Base-by-base conservation (phyloP, 2,888 invertebrate genomes). In the Trissonchulus latispiculum region DNA sequence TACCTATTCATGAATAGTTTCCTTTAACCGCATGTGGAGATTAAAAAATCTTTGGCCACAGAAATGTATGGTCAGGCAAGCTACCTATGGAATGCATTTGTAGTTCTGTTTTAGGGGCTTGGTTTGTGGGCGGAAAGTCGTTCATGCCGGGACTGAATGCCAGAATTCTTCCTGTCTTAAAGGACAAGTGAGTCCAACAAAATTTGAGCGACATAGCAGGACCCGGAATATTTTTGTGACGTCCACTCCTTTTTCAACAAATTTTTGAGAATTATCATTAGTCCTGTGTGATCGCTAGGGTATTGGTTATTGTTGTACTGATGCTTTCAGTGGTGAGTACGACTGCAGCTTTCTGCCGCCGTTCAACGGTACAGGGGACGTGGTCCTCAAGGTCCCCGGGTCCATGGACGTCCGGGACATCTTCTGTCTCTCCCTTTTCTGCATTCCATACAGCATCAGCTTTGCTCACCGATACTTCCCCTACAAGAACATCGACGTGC, bases 91-190 rank as follows among this genome's bases (percentile, higher is more conserved):
- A n/a, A n/a, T n/a, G n/a, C n/a, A n/a, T n/a, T n/a, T n/a, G n/a
- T n/a, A n/a, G n/a, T n/a, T n/a, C n/a, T n/a, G n/a, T 64, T 64
- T 8, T 18, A 64, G 78, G 81, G 0, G 76, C 79, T 2, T 82
- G 82, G 82, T 81, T 82, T 61, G 79, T 82, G 81, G 78, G 80
- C 29, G 82, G 82, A 37, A 79, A 78, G 69, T 80, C 80, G 36
- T 76, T 82, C 23, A 73, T 82, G 23, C 82, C 82, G 1, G 79
- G 79, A 70, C 59, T 76, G 1, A 76, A 75, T 36, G 82, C 82
- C 18, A 76, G 79, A 36, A 81, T 82, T 70, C 79, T 82, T 33
- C 81, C 82, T 0, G 59, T 82, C 1, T 80, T 73, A 76, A 80
- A 70, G 59, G 48, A 36, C 2, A 48, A 73, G 69, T 70, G 48